These are phyloP conservation scores for Polydrusus tereticollis DNA, from an alignment of 2,888 invertebrate genomes.

Conservation along the genomic window DNA sequence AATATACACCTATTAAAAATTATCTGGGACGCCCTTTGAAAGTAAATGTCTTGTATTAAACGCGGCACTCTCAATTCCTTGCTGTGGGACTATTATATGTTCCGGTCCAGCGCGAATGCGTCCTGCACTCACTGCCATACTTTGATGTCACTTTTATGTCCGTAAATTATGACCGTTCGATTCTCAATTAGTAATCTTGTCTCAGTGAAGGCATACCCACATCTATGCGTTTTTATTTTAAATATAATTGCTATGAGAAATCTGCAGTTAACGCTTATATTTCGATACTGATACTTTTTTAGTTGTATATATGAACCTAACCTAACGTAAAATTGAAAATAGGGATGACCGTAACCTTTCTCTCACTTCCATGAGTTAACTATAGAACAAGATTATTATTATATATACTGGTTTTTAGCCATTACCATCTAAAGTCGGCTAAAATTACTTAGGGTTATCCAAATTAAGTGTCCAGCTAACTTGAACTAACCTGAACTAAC, in stretches of 20 bases:
- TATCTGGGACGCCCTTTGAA: constrained; percentile 8
- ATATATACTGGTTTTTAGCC: no score
- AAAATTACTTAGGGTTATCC: no score
- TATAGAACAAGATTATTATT: no score
- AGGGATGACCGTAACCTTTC: no score
- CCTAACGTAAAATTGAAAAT: no score
- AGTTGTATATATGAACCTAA: no score
- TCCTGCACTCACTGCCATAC: constrained; percentile 47
- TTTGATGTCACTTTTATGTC: constrained; percentile 48
- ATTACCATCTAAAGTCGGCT: no score
- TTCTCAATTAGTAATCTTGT: constrained; percentile 46
- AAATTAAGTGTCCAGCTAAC: no score
- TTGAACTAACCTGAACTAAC: no score
- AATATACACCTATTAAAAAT: background rate
- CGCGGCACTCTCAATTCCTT: constrained; percentile 33
- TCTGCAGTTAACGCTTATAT: no score
- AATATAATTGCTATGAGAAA: background rate
- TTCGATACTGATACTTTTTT: no score
- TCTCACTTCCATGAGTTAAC: no score
- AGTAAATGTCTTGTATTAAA: constrained; percentile 36
- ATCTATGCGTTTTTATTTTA: constrained; percentile 34
- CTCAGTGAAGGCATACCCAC: constrained; percentile 32
- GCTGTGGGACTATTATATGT: constrained; percentile 38
- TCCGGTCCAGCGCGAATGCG: constrained; percentile 48
- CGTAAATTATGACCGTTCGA: constrained; percentile 46